These are phyloP conservation scores for Maniola jurtina DNA, from an alignment of 1,140 invertebrate species.

Conservation along the genomic window DNA sequence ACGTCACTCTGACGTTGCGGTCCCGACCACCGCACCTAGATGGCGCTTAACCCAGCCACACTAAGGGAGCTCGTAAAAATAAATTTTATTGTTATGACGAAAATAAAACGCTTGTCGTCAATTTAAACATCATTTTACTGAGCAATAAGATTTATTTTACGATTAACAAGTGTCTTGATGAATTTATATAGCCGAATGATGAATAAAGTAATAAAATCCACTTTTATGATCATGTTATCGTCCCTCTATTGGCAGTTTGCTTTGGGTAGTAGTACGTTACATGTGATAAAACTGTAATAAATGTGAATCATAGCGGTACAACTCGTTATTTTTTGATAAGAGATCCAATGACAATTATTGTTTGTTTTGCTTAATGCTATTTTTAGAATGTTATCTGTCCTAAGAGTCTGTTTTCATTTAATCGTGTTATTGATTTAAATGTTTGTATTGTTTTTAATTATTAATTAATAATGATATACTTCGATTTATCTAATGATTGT, in stretches of 20 bases:
- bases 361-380: constrained; percentile 15
- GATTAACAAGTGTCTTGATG: constrained; percentile 78
- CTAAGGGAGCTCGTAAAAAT: constrained; percentile 68
- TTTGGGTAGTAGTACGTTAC: constrained; percentile 43
- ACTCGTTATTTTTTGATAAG: constrained; percentile 28
- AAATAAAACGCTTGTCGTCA: constrained; percentile 78
- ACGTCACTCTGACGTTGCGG: constrained; percentile 49
- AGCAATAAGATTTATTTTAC: constrained; percentile 78
- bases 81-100: constrained; percentile 79
- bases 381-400: constrained; percentile 21
- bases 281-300: constrained; percentile 49
- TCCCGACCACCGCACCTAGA: constrained; percentile 45
- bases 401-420: constrained; percentile 14
- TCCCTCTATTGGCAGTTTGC: constrained; percentile 67
- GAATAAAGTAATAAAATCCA: constrained; percentile 73
- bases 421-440: not conserved
- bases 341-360: constrained; percentile 13
- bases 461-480: not conserved
- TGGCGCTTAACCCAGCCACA: constrained; percentile 53
- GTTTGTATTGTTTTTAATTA: too few species aligned
- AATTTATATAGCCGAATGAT: constrained; percentile 75
- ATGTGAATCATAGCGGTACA: constrained; percentile 48
- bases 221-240: constrained; percentile 68
- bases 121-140: constrained; percentile 77
- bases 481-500: not conserved